Conservation (phyloP, 2,113 vertebrate genomes). For the Lepisosteus oculatus region DNA sequence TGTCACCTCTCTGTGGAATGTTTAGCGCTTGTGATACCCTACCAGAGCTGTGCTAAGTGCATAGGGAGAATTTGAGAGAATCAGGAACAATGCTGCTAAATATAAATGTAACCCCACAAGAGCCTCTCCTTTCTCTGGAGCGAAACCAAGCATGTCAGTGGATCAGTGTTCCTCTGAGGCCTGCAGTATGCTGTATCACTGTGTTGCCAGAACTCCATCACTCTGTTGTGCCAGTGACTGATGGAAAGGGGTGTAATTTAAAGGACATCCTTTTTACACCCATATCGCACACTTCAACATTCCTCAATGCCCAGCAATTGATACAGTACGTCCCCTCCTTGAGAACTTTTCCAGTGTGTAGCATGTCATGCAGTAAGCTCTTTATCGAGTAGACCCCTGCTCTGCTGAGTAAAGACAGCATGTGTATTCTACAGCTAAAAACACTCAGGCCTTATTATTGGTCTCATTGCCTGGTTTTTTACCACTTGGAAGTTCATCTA, state of each 20-base stretch:
- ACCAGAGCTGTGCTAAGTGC: not conserved
- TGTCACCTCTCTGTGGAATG: too few species aligned
- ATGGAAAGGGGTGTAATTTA: too few species aligned
- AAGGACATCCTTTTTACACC: too few species aligned
- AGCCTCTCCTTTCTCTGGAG: not conserved
- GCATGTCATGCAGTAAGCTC: too few species aligned
- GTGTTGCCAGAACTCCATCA: too few species aligned
- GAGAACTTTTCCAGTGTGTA: too few species aligned
- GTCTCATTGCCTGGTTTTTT: constrained; percentile 1
- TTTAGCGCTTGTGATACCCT: too few species aligned
- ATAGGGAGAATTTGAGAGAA: not conserved
- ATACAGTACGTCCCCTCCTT: too few species aligned
- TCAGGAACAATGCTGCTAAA: not conserved
- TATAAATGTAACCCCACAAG: not conserved
- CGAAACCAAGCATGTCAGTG: not conserved
- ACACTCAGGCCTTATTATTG: not conserved
- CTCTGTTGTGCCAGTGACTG: too few species aligned
- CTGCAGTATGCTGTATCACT: not conserved
- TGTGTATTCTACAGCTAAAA: not conserved
- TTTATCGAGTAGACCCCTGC: not conserved
- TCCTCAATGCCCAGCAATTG: too few species aligned
- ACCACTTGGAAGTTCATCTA: not conserved
- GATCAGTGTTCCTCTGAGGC: not conserved
- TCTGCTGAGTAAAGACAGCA: not conserved
- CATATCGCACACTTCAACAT: too few species aligned